These are phyloP conservation scores for Bombus confusus DNA, from an alignment of 1,140 invertebrate species.

Conservation along the genomic window DNA sequence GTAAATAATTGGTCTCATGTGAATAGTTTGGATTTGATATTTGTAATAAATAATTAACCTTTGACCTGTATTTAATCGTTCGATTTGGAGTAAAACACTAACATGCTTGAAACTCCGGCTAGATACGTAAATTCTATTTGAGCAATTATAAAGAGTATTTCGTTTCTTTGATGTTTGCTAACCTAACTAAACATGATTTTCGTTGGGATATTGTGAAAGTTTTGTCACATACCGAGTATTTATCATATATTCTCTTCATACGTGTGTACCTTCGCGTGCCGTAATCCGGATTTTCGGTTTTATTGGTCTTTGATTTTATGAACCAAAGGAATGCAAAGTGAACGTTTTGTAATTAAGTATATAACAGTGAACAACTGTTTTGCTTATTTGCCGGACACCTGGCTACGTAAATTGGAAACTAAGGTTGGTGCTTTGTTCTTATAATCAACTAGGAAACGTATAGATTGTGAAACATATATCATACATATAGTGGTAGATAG, in stretches of 20 bases:
- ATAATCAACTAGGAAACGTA: neutral
- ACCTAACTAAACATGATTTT: conserved; percentile 24
- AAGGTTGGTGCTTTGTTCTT: conserved; percentile 64
- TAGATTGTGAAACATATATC: conserved; percentile 18
- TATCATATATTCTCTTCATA: conserved; percentile 12
- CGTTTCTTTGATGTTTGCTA: neutral
- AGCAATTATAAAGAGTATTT: neutral
- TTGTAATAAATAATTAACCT: conserved; percentile 41
- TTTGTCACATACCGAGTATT: conserved; percentile 43
- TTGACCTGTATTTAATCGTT: conserved; percentile 26
- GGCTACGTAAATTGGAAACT: conserved; percentile 63
- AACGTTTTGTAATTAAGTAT: conserved; percentile 74
- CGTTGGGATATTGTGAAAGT: neutral
- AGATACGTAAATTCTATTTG: neutral
- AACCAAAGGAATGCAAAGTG: conserved; percentile 69
- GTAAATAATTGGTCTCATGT: neutral
- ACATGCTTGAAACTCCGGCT: neutral
- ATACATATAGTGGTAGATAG: neutral
- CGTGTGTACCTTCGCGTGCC: neutral
- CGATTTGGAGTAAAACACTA: neutral
- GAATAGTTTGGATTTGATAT: neutral
- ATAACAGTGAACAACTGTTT: conserved; percentile 75
- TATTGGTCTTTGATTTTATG: conserved; percentile 16
- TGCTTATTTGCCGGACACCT: conserved; percentile 69
- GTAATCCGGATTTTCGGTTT: neutral